Conservation (phyloP, 2,113 vertebrate species). For the Anhinga rufa region DNA sequence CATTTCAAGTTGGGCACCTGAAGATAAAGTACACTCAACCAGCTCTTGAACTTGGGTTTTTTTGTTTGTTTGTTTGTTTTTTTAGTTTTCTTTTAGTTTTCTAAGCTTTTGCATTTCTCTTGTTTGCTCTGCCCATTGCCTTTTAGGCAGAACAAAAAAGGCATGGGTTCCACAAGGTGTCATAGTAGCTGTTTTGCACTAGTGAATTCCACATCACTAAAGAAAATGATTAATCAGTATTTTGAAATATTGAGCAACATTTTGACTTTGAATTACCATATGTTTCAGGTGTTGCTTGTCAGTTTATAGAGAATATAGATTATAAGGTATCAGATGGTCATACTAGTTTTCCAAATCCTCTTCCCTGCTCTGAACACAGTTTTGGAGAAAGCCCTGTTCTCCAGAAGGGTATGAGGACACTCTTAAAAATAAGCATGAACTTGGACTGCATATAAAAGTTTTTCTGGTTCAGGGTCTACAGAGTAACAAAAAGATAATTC, state of each 20-base stretch:
- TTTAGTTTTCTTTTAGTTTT: not conserved
- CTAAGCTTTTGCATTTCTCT: not conserved
- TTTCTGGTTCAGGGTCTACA: not conserved
- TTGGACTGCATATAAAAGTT: not conserved
- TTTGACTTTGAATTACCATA: not conserved
- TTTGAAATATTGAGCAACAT: not conserved
- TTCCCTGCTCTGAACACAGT: not conserved
- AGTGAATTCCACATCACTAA: not conserved
- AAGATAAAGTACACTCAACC: not conserved
- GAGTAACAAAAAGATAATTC: not conserved
- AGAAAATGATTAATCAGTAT: not conserved
- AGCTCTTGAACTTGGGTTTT: not conserved
- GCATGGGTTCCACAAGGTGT: not conserved
- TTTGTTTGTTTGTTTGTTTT: too few relatives aligned
- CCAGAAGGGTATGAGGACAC: not conserved
- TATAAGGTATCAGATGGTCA: not conserved
- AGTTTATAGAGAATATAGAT: not conserved
- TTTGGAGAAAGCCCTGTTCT: not conserved
- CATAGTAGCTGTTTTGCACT: not conserved
- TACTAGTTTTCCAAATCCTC: not conserved
- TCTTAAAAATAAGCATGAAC: not conserved
- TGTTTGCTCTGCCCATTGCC: not conserved
- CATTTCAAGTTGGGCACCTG: not conserved
- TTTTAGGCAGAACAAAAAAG: not conserved
- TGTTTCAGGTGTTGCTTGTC: not conserved